phyloP scores from a whole-genome alignment of 1,140 invertebrate genomes.

The Procambarus clarkii region DNA sequence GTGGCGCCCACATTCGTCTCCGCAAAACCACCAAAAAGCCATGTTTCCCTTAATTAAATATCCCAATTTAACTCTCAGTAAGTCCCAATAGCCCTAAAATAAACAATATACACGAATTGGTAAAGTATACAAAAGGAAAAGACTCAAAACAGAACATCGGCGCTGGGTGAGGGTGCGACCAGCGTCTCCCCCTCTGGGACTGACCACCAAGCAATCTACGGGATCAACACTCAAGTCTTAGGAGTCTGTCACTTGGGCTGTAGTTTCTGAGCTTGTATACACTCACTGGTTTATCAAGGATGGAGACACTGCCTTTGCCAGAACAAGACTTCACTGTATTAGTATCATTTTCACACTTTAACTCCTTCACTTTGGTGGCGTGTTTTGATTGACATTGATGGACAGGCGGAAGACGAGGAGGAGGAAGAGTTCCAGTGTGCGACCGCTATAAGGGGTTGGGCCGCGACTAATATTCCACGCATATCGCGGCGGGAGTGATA shows the following conservation, averaged over 20 bases:
- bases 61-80: background rate
- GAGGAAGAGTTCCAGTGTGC: too few species aligned
- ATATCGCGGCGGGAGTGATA: too few species aligned
- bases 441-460: too few species aligned
- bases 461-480: too few species aligned
- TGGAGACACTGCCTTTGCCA: conserved; percentile 21
- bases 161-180: conserved; percentile 1
- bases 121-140: background rate
- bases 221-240: conserved; percentile 42
- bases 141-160: conserved; percentile 21
- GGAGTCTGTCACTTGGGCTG: background rate
- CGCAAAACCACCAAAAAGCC: conserved; percentile 25
- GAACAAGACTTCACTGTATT: conserved; percentile 22
- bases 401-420: background rate
- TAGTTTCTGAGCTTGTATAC: conserved; percentile 27
- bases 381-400: conserved; percentile 12
- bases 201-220: conserved; percentile 17
- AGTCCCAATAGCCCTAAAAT: background rate
- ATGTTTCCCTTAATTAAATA: background rate
- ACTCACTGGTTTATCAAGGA: conserved; percentile 14
- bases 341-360: conserved; percentile 33
- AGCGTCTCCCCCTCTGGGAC: background rate
- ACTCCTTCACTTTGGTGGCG: conserved; percentile 22
- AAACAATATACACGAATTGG: background rate
- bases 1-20: background rate